phyloP scores from a whole-genome alignment of 2,888 invertebrate species.

The Eulithis testata region DNA sequence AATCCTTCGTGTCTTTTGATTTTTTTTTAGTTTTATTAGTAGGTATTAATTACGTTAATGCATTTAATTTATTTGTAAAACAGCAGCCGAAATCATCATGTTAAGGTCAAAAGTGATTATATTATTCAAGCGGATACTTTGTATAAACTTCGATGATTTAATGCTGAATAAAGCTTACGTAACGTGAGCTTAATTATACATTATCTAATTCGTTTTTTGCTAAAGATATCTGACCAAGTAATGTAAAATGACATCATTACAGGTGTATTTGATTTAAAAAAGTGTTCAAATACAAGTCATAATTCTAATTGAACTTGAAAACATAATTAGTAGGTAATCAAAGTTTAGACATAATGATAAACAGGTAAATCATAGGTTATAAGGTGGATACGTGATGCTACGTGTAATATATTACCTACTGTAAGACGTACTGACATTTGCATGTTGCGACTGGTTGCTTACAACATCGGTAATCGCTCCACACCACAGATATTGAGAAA shows the following conservation, averaged over 20 bases:
- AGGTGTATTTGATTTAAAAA: not conserved
- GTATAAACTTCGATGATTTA: conserved; percentile 20
- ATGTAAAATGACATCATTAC: conserved; percentile 24
- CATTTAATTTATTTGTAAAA: conserved; percentile 2
- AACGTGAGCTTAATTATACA: conserved; percentile 17
- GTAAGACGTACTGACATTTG: too few relatives aligned
- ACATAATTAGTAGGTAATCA: conserved; percentile 15
- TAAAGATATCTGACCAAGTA: conserved; percentile 1
- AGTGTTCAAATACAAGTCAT: conserved; percentile 3
- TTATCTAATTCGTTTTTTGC: conserved; percentile 24
- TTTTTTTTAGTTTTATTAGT: too few relatives aligned
- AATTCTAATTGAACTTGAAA: conserved; percentile 11
- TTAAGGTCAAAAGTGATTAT: conserved; percentile 10
- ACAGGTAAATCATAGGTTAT: not conserved
- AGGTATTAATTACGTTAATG: not conserved
- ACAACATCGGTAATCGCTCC: too few relatives aligned
- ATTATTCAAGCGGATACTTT: conserved; percentile 5
- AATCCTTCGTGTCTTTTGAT: too few relatives aligned
- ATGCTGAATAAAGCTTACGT: conserved; percentile 27
- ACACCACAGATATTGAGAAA: too few relatives aligned
- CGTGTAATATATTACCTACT: too few relatives aligned
- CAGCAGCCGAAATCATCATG: not conserved
- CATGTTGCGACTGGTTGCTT: too few relatives aligned
- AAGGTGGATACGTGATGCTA: too few relatives aligned
- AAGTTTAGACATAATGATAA: conserved; percentile 10